phyloP scores from a whole-genome alignment of 1,140 invertebrate genomes.

The Chlorops oryzae region DNA sequence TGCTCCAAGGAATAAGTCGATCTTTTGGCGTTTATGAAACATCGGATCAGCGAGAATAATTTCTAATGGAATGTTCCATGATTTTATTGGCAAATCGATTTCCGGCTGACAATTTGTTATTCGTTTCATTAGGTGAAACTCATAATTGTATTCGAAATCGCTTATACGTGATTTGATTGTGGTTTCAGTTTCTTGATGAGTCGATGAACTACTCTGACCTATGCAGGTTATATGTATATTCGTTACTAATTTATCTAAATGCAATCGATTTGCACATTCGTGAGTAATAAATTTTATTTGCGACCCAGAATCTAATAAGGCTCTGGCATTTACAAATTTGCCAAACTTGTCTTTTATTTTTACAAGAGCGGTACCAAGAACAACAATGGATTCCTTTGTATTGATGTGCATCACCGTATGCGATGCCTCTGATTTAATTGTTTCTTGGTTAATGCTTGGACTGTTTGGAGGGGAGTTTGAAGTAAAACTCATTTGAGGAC shows the following conservation, averaged over 20 bases:
- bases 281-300: constrained; percentile 9
- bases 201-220: background rate
- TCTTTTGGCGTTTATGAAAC: constrained; percentile 19
- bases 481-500: too few relatives aligned
- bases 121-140: constrained; percentile 6
- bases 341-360: constrained; percentile 1
- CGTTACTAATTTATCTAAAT: background rate
- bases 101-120: constrained; percentile 8
- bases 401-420: background rate
- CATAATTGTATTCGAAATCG: background rate
- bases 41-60: constrained; percentile 25
- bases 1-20: constrained; percentile 14
- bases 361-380: constrained; percentile 8
- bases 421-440: background rate
- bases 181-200: background rate
- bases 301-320: constrained; percentile 10
- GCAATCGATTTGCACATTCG: constrained; percentile 3
- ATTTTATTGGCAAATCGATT: background rate
- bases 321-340: constrained; percentile 4
- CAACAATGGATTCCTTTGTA: background rate
- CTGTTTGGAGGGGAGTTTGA: background rate
- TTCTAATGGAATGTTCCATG: constrained; percentile 19
- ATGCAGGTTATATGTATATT: constrained; percentile 5
- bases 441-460: background rate
- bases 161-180: constrained; percentile 4